phyloP scores from a whole-genome alignment of 1,140 invertebrate genomes.

The Anoplolepis gracilipes region DNA sequence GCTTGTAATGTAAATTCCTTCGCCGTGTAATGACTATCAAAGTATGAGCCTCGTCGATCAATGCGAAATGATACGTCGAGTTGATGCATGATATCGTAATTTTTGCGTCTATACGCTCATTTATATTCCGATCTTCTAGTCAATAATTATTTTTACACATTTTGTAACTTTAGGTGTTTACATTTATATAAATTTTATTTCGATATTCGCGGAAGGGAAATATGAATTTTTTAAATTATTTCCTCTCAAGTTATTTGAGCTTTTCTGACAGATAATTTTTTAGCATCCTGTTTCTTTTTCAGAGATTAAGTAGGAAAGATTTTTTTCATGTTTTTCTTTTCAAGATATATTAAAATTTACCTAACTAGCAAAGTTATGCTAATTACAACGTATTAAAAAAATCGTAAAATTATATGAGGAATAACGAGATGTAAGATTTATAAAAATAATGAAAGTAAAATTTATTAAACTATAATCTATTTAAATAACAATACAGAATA shows the following conservation, averaged over 20 bases:
- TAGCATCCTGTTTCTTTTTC: not conserved
- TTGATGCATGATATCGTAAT: constrained; percentile 16
- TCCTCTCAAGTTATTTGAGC: not conserved
- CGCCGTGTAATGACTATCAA: constrained; percentile 47
- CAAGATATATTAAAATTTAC: constrained; percentile 1
- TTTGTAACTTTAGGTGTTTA: not conserved
- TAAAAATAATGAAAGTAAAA: not conserved
- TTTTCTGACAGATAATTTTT: not conserved
- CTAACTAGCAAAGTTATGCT: not conserved
- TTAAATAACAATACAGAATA: not conserved
- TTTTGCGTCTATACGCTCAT: not conserved
- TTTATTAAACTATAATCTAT: not conserved
- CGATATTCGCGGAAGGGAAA: not conserved
- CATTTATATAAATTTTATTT: not conserved
- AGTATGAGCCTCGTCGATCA: constrained; percentile 49
- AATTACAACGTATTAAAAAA: constrained; percentile 5
- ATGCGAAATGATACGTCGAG: constrained; percentile 17
- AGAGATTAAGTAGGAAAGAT: not conserved
- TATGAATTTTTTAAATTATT: not conserved
- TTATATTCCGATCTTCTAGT: constrained; percentile 10
- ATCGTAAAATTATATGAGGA: not conserved
- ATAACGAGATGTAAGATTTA: constrained; percentile 32
- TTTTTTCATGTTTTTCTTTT: not conserved
- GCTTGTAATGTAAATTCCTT: constrained; percentile 55
- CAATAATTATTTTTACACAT: constrained; percentile 4